A percentile compares a stretch with the other conserved stretches of the same genome.
Conservation (phyloP, 2,113 vertebrate species). For the Sorex araneus region DNA sequence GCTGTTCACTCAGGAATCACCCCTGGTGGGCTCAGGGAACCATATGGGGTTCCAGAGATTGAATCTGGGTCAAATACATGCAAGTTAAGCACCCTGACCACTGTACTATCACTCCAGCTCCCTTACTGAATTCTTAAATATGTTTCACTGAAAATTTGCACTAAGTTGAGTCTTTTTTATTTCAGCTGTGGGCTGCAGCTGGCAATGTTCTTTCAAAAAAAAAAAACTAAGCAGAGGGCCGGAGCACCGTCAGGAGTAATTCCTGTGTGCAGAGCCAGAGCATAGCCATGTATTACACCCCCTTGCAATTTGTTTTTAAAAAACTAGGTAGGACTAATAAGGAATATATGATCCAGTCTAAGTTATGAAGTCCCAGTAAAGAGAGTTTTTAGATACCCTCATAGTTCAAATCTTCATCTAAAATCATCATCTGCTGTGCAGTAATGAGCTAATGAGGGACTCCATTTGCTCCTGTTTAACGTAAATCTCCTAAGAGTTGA, state of each 20-base stretch:
- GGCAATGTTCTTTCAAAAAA: constrained; percentile 62
- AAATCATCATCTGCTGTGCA: constrained; percentile 29
- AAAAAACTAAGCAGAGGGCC: too few species aligned
- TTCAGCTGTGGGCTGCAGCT: constrained; percentile 33
- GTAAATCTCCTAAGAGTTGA: constrained; percentile 25
- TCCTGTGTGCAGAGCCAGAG: too few species aligned
- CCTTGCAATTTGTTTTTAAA: background rate
- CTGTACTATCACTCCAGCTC: background rate
- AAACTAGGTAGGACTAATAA: constrained; percentile 18
- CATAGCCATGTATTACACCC: too few species aligned
- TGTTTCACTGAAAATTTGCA: constrained; percentile 23
- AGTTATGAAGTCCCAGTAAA: constrained; percentile 37
- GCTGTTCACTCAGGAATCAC: too few species aligned
- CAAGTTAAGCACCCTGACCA: too few species aligned
- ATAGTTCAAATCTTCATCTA: constrained; percentile 9
- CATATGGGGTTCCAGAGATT: too few species aligned
- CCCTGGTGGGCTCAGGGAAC: too few species aligned
- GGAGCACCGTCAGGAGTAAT: too few species aligned
- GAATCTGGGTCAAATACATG: too few species aligned
- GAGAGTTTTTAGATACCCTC: background rate
- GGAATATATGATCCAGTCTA: constrained; percentile 14
- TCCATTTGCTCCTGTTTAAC: constrained; percentile 9
- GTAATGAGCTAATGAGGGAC: constrained; percentile 21
- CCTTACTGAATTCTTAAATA: constrained; percentile 49
- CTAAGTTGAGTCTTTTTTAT: constrained; percentile 29